Base-by-base conservation (phyloP, 2,888 invertebrate genomes). In the Polia nebulosa region DNA sequence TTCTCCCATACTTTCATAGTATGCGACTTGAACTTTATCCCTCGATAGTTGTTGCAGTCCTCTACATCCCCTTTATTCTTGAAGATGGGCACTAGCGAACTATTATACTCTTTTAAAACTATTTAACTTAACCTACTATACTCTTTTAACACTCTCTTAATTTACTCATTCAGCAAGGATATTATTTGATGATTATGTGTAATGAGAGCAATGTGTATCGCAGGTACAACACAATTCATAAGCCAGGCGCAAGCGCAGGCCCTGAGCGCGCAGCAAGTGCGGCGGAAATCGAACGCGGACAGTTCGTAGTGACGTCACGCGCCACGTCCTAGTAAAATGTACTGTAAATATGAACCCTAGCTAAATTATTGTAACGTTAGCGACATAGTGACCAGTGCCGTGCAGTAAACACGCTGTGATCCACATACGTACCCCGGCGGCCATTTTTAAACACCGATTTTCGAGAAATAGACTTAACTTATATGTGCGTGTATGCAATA, bases 261-360 rank as follows among this genome's bases (percentile, higher is more conserved):
- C 52, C 77, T 95, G 68, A 94, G 90, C 62, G 89, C 94, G 45
- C 95, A 95, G 44, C 95, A 95, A 83, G 94, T 94, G 81, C 87
- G 95, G 71, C 91, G 95, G 87, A 95, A 95, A 93, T 95, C 95
- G n/a, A 95, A 95, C 83, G 91, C 95, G 44, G 95, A 95, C 88
- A 95, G 95, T 88, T 95, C 95, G 89, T 95, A 95, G 94, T 93
- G 87, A 88, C 56, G 72, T 67, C 68, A 65, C 51, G 36, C 36
- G 27, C 22, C 29, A 83, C 64, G 79, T 74, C 75, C 69, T 91
- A 91, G 87, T 85, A 86, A 88, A 88, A 84, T 86, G 87, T 68
- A 87, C 72, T 91, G 90, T 90, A 90, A 80, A 90, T 89, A 91
- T 78, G 85, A 81, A 79, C 74, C 85, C 77, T 85, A 85, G 84